These are phyloP conservation scores for Trichopoda pennipes DNA, from an alignment of 2,888 invertebrate species.

Conservation along the genomic window DNA sequence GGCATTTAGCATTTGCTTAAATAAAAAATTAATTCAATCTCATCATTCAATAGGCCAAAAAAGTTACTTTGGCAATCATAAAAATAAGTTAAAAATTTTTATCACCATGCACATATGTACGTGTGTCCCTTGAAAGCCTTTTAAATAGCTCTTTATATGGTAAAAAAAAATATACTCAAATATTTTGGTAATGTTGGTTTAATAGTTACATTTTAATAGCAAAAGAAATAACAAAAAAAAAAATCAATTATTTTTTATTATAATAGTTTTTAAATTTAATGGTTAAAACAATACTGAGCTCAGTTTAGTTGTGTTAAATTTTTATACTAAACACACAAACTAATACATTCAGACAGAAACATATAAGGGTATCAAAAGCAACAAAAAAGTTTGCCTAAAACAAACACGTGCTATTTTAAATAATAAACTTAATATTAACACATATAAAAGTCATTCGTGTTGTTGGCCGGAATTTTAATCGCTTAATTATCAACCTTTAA, in stretches of 20 bases:
- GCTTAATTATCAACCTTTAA: constrained; percentile 76
- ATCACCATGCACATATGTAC: too few relatives aligned
- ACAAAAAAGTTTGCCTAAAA: constrained; percentile 63
- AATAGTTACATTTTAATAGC: neutral
- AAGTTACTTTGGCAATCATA: neutral
- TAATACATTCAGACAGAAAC: neutral
- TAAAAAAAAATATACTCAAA: constrained; percentile 2
- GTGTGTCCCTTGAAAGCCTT: neutral
- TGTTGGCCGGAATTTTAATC: constrained; percentile 79
- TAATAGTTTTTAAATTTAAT: too few relatives aligned
- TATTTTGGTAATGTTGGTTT: constrained; percentile 1
- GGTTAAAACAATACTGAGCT: neutral
- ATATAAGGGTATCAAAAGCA: neutral
- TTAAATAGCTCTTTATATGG: neutral
- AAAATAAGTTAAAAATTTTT: neutral
- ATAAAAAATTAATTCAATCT: too few relatives aligned
- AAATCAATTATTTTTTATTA: neutral
- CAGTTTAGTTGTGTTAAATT: neutral
- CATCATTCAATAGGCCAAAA: constrained; percentile 35
- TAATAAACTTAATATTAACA: constrained; percentile 81
- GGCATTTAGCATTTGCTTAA: too few relatives aligned
- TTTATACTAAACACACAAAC: neutral
- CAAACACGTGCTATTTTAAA: constrained; percentile 81
- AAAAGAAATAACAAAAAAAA: neutral
- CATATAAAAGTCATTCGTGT: constrained; percentile 80